These are phyloP conservation scores for Amblyjoppa proteus DNA, from an alignment of 2,888 invertebrate genomes.

Conservation along the genomic window DNA sequence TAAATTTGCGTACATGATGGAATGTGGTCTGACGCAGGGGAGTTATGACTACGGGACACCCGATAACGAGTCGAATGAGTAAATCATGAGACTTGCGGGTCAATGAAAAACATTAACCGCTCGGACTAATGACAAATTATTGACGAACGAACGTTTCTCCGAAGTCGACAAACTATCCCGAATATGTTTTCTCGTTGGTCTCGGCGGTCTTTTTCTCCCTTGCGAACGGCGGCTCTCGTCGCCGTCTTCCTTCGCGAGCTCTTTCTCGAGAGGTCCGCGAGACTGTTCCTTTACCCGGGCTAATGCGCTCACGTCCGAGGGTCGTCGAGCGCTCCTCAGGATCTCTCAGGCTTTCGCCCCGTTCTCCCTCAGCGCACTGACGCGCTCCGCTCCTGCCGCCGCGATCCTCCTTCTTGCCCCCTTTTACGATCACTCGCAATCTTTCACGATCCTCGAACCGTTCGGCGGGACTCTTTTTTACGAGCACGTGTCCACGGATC, in stretches of 20 bases:
- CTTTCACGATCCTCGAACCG: conserved; percentile 72
- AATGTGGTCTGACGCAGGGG: no score
- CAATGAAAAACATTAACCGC: no score
- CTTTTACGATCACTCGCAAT: conserved; percentile 73
- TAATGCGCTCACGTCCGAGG: conserved; percentile 52
- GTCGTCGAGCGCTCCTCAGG: conserved; percentile 49
- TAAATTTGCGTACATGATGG: conserved; percentile 2
- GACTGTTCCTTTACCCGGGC: conserved; percentile 31
- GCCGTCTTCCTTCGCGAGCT: not conserved
- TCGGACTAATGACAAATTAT: conserved; percentile 7
- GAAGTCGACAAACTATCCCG: no score
- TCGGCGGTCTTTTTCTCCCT: not conserved
- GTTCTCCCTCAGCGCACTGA: not conserved
- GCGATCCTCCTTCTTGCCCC: conserved; percentile 23
- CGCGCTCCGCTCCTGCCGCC: conserved; percentile 36
- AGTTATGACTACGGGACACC: no score
- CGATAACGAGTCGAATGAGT: no score
- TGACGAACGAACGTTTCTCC: no score
- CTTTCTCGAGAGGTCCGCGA: conserved; percentile 21
- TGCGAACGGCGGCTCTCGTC: conserved; percentile 22
- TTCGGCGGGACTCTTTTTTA: conserved; percentile 63
- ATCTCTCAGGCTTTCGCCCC: conserved; percentile 15
- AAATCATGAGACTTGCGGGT: no score
- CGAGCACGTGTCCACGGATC: conserved; percentile 45
- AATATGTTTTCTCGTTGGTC: not conserved